phyloP scores from a whole-genome alignment of 2,113 vertebrate genomes.

The Lucifuga dentata region DNA sequence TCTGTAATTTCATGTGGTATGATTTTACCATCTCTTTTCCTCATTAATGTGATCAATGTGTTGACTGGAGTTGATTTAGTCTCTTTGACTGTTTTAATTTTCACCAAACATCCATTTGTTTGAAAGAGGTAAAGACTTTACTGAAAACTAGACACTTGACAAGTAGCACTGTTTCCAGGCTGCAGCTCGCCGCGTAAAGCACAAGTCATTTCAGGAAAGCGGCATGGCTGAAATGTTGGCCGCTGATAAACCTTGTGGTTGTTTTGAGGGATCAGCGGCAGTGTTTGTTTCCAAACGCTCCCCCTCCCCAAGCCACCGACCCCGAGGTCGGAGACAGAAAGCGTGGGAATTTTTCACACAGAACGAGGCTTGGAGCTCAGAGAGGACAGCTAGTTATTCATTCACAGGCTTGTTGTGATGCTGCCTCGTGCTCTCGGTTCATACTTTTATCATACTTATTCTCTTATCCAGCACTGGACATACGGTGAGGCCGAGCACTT shows the following conservation, averaged over 20 bases:
- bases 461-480: not conserved
- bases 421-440: not conserved
- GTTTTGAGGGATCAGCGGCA: constrained; percentile 2
- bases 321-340: constrained; percentile 19
- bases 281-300: constrained; percentile 9
- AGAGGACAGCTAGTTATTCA: constrained; percentile 6
- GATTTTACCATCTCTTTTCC: no score
- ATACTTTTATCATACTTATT: not conserved
- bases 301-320: constrained; percentile 1
- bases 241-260: constrained; percentile 10
- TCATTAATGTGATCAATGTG: no score
- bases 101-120: no score
- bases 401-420: not conserved
- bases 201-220: not conserved
- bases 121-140: no score
- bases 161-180: no score
- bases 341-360: constrained; percentile 22
- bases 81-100: no score
- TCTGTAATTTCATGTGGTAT: no score
- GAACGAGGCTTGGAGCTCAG: not conserved
- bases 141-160: no score
- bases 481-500: no score
- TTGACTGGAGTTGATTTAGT: no score
- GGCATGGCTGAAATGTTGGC: not conserved
- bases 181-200: no score